Evolutionary conservation across 2,113 vertebrate genomes (phyloP).

Genomic region (Sphyrna mokarran): DNA sequence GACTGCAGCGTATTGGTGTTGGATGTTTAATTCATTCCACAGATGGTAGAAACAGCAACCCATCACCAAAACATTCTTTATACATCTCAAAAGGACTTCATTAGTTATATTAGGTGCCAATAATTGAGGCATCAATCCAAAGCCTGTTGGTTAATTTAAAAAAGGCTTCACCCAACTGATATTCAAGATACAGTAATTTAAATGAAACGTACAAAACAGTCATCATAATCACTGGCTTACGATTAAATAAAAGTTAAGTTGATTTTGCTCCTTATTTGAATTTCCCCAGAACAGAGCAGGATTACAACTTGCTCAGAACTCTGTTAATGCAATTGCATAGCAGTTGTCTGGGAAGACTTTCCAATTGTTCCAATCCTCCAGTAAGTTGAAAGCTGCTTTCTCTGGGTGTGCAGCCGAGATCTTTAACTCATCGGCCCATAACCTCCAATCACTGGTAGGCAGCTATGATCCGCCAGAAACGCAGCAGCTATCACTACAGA

Average conservation of each 20-base stretch:
- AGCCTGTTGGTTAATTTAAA: conserved; percentile 38
- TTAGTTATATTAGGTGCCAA: conserved; percentile 37
- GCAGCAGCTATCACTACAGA: no score
- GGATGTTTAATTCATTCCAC: conserved; percentile 13
- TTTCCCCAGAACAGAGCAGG: background rate
- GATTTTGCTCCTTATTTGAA: background rate
- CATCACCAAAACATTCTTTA: conserved; percentile 14
- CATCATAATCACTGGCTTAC: background rate
- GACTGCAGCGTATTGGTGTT: background rate
- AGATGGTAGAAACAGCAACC: background rate
- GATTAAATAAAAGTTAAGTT: background rate
- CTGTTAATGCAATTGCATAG: background rate
- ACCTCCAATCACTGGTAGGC: no score
- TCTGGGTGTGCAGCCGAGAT: background rate
- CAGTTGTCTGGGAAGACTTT: background rate
- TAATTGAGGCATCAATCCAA: conserved; percentile 42
- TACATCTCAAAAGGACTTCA: background rate
- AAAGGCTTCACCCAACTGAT: background rate
- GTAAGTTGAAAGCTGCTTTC: background rate
- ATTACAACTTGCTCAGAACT: background rate
- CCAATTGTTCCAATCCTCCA: background rate
- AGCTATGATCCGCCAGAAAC: no score
- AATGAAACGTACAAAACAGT: background rate
- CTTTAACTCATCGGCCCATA: background rate
- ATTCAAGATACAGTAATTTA: background rate